Evolutionary conservation across 2,113 vertebrate species (phyloP), one percentile per base, ranked within the genome.

Genomic region (Brachyistius frenatus): DNA sequence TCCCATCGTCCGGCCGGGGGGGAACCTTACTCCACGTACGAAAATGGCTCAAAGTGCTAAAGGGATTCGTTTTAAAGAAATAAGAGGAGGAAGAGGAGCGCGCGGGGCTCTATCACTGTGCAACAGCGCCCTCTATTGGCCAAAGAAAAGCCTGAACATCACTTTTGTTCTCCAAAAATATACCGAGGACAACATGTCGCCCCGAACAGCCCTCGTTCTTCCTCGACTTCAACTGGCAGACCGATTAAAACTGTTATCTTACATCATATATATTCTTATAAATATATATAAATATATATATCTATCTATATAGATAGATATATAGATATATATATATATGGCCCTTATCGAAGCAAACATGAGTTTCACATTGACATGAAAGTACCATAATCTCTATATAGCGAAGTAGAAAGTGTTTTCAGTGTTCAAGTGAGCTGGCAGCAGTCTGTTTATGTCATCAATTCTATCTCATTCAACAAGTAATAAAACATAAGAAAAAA

Each of bases 311-410:
- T 89, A 93, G 93, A 95, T 94, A 94, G 89, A 91, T 88, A 85
- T 73, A 88, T 57, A 88, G 87, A 87, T 82, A 92, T 86, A 89
- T 90, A 91, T 93, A 92, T 93, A 91, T 94, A 94, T 94, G 94
- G 94, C 93, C 94, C 93, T 95, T 94, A 92, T 90, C 93, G 92
- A 93, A 92, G 90, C 88, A 93, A 94, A 94, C 88, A 91, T 74
- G 90, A 93, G 90, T 89, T 94, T 92, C 93, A 95, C 95, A 95
- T 94, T 92, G 90, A 94, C 88, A 94, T 86, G 84, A 93, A 93
- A 91, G 93, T 94, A 94, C 94, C 94, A 91, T 95, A 95, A 95
- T 95, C 93, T 95, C 95, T 95, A 91, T 94, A 88, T 83, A 92
- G 93, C 93, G 91, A 91, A 91, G 86, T 93, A 95, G 88, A 95